phyloP scores from a whole-genome alignment of 2,113 vertebrate species.

The Strix aluco region DNA sequence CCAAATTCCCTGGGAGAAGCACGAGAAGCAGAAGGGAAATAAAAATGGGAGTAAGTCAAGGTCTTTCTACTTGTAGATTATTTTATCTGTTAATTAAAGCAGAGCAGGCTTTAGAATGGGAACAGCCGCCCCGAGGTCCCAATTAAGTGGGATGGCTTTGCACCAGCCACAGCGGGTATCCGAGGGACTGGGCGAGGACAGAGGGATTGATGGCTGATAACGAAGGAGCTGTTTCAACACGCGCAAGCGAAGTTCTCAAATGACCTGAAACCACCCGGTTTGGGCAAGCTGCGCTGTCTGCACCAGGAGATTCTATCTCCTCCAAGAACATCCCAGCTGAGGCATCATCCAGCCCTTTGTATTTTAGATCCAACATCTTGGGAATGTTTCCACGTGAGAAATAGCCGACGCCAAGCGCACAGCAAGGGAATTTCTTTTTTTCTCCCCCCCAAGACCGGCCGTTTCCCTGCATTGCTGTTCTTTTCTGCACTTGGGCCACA shows the following conservation, averaged over 20 bases:
- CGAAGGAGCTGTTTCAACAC: neutral
- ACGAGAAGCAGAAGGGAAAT: neutral
- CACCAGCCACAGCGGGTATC: neutral
- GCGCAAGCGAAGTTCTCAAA: rapidly evolving
- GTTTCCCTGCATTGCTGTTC: neutral
- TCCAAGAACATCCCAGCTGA: neutral
- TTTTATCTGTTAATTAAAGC: neutral
- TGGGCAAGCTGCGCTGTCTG: neutral
- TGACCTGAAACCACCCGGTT: neutral
- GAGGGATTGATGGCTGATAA: neutral
- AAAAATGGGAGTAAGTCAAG: neutral
- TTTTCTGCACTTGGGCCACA: too few relatives aligned
- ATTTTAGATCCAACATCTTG: rapidly evolving
- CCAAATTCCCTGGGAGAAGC: neutral
- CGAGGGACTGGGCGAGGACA: neutral
- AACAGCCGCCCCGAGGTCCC: neutral
- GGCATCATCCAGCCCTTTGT: neutral
- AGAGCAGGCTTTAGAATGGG: neutral
- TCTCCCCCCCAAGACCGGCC: too few relatives aligned
- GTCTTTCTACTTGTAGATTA: neutral
- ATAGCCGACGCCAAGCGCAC: rapidly evolving
- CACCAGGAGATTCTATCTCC: neutral
- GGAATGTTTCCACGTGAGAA: neutral
- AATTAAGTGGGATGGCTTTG: neutral
- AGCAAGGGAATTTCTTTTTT: neutral